Percentiles rank a stretch among this genome's conserved stretches.
Evolutionary conservation across 2,113 vertebrate genomes (phyloP).

Genomic region (Muscicapa adusta): DNA sequence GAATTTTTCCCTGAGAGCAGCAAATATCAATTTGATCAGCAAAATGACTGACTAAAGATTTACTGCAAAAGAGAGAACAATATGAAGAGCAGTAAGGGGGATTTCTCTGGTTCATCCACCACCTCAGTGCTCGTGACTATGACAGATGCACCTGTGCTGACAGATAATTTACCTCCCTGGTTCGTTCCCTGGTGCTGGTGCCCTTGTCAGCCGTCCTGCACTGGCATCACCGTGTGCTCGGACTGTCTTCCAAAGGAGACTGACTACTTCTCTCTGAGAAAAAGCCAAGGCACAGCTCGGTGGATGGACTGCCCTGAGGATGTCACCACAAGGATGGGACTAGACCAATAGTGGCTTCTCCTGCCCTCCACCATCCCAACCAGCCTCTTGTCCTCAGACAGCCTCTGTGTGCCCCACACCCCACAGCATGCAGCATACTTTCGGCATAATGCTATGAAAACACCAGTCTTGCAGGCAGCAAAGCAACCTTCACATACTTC

Average conservation of each 20-base stretch:
- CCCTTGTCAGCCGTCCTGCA: neutral
- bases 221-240: neutral
- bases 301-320: neutral
- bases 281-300: neutral
- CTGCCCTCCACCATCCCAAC: neutral
- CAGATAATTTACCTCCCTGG: neutral
- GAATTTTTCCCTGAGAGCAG: neutral
- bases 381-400: neutral
- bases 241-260: neutral
- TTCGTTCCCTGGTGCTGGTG: neutral
- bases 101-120: neutral
- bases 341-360: neutral
- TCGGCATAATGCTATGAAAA: conserved; percentile 16
- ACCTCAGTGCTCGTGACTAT: neutral
- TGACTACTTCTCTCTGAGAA: neutral
- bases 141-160: neutral
- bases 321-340: neutral
- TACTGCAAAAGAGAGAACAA: neutral
- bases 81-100: neutral
- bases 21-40: neutral
- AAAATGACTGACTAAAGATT: neutral
- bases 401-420: neutral
- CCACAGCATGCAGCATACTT: neutral
- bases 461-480: conserved; percentile 57
- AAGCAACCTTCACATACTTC: conserved; percentile 5